phyloP scores from a whole-genome alignment of 2,113 vertebrate genomes.

The Camelus dromedarius region DNA sequence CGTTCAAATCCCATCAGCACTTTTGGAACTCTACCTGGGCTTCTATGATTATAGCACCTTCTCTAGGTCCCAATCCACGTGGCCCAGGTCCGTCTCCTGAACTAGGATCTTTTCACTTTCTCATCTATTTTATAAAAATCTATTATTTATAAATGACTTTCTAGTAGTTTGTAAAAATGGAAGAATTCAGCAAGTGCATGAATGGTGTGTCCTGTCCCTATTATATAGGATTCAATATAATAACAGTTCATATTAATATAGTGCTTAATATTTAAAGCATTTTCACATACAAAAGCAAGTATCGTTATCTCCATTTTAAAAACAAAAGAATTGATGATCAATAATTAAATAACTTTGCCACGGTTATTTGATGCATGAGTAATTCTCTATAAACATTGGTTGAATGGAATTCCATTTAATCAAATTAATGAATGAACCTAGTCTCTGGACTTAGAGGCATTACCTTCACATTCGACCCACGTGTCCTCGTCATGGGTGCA shows the following conservation, averaged over 20 bases:
- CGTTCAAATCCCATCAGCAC: background rate
- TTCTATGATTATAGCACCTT: background rate
- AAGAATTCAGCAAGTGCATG: background rate
- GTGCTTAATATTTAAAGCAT: background rate
- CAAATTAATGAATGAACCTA: background rate
- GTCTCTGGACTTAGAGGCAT: background rate
- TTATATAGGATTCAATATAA: background rate
- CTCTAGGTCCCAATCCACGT: background rate
- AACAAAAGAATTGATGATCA: background rate
- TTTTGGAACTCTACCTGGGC: too few species aligned
- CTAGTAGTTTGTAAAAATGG: background rate
- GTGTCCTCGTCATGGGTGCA: conserved; percentile 57
- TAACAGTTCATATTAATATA: background rate
- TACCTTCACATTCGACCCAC: conserved; percentile 73
- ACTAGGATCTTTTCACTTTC: background rate
- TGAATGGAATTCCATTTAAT: background rate
- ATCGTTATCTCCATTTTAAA: background rate
- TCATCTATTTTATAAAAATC: background rate
- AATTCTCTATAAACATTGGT: background rate
- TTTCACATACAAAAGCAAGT: background rate
- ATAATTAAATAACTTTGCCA: background rate
- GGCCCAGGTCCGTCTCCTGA: background rate
- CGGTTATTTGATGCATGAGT: background rate
- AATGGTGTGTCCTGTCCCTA: background rate
- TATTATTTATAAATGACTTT: background rate